Base-by-base conservation (phyloP, 1,140 invertebrate genomes). In the Nephila pilipes region DNA sequence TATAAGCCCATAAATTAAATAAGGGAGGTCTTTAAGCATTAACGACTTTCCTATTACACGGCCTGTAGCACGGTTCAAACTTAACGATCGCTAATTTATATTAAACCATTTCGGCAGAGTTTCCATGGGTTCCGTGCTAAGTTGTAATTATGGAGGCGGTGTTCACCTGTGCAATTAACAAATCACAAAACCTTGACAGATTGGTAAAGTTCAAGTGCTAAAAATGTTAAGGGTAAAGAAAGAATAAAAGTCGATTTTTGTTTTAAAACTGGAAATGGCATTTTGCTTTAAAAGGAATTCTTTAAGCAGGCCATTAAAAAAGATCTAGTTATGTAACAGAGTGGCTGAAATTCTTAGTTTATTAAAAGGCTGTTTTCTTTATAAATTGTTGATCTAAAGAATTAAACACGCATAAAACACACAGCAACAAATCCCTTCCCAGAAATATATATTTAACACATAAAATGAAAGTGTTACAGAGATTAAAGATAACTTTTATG, bases 1-100 rank as follows among this genome's bases (percentile, higher is more conserved):
- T 29, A 75, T 29, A 36, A 75, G 65, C 69, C 32, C 69, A 36
- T 75, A 29, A 20, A 36, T 75, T 36, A 75, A 16, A 75, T 12
- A 32, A 75, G 65, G 1, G 69, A 75, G 69, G 29, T 75, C 69
- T 75, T 75, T 36, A 75, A 32, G 69, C 69, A 75, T 75, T 75
- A 75, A 75, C 69, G 69, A 75, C 69, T 75, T 75, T 75, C 32
- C 69, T 32, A 20, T 36, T 22, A 32, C 69, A 14, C 2, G 32
- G 46, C 46, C 46, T 46, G 29, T 0, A 18, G 69, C 69, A 36
- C 69, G 69, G 14, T 12, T 25, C 8, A 16, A 69, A n/a, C 65
- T 29, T 75, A 75, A 75, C 69, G 29, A 75, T 75, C 12, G 5
- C 29, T 36, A 75, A 75, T 75, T 75, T 29, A 36, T 16, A 36